These are phyloP conservation scores for Sebastes hubbsi DNA, from an alignment of 2,797 vertebrate species.

Conservation along the genomic window DNA sequence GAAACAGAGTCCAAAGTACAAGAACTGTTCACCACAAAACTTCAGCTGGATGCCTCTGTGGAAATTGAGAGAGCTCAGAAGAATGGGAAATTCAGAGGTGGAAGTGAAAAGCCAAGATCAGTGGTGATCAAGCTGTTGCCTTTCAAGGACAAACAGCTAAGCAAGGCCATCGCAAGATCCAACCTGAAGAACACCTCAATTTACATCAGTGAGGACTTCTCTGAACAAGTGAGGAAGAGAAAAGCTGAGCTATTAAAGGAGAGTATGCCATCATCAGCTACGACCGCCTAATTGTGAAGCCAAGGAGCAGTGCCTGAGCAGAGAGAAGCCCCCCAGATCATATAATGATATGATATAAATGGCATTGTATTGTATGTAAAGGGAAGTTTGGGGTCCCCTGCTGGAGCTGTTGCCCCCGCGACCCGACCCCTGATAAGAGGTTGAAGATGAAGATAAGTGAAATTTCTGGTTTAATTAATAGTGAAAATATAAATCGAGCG, in stretches of 20 bases:
- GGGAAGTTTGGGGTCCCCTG: not conserved
- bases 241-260: too few species aligned
- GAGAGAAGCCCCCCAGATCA: not conserved
- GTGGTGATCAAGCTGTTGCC: not conserved
- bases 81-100: not conserved
- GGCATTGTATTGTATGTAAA: not conserved
- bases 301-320: not conserved
- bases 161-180: too few species aligned
- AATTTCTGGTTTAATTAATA: too few species aligned
- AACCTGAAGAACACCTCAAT: not conserved
- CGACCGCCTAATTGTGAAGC: too few species aligned
- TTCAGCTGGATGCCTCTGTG: not conserved
- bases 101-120: not conserved
- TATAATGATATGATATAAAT: not conserved
- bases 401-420: not conserved
- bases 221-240: not conserved
- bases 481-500: too few species aligned
- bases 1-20: not conserved
- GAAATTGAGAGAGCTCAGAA: conserved; percentile 4
- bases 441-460: too few species aligned
- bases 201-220: conserved; percentile 2
- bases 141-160: too few species aligned
- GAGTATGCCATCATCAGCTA: too few species aligned
- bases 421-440: too few species aligned
- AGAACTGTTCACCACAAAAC: not conserved